phyloP scores from a whole-genome alignment of 2,888 invertebrate species.

The Siphlonurus alternatus region DNA sequence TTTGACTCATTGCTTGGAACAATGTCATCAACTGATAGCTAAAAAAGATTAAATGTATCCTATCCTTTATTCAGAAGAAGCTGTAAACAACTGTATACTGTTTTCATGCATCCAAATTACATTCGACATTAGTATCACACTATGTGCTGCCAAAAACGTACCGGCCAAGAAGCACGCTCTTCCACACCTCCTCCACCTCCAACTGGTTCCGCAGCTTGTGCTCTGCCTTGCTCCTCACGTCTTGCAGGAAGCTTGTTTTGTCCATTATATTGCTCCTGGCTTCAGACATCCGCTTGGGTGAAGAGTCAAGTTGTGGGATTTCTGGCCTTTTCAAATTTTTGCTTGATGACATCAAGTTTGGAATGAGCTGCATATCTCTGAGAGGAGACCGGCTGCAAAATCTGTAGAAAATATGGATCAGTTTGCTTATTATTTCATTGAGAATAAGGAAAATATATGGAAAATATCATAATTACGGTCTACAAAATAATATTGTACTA shows the following conservation, averaged over 20 bases:
- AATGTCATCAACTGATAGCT: no score
- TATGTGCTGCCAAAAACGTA: no score
- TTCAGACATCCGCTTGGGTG: not conserved
- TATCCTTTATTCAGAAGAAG: no score
- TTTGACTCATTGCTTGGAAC: no score
- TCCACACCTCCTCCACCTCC: conserved; percentile 7
- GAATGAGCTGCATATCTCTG: conserved; percentile 4
- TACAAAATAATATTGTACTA: no score
- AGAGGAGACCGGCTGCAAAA: conserved; percentile 6
- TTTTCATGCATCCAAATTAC: no score
- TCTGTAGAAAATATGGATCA: no score
- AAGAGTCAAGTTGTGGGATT: not conserved
- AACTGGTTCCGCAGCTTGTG: conserved; percentile 1
- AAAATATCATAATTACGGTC: no score
- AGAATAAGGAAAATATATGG: no score
- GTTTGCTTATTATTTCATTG: no score
- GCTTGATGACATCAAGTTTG: not conserved
- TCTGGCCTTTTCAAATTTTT: not conserved
- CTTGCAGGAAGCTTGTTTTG: conserved; percentile 1
- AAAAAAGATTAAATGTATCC: no score
- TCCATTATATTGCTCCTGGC: not conserved
- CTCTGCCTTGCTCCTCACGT: conserved; percentile 5
- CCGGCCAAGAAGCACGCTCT: conserved; percentile 8
- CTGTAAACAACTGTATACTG: not conserved
- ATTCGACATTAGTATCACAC: no score